Evolutionary conservation across 2,888 invertebrate genomes (phyloP).

Genomic region (Nomada ruficornis): DNA sequence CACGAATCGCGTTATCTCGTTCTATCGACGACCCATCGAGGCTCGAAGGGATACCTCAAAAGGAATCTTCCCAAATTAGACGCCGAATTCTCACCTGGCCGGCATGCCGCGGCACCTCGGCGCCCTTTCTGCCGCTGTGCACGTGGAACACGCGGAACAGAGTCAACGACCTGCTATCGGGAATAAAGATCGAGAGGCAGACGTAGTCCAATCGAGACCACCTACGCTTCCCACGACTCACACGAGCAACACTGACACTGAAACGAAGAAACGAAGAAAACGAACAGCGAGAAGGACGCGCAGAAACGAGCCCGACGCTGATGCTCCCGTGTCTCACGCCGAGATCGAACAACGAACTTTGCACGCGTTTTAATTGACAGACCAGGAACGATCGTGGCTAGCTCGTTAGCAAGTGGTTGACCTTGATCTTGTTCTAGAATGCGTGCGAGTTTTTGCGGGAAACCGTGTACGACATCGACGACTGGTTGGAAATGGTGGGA

Average conservation of each 20-base stretch:
- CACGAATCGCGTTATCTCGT: conserved; percentile 64
- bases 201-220: conserved; percentile 51
- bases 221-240: conserved; percentile 68
- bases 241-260: conserved; percentile 1
- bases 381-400: not conserved
- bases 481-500: too few species aligned
- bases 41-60: conserved; percentile 32
- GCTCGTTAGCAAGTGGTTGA: not conserved
- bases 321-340: conserved; percentile 20
- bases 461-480: not conserved
- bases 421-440: not conserved
- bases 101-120: conserved; percentile 30
- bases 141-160: conserved; percentile 55
- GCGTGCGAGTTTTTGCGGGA: not conserved
- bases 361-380: conserved; percentile 9
- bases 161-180: conserved; percentile 71
- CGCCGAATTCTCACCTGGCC: conserved; percentile 68
- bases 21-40: conserved; percentile 51
- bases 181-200: conserved; percentile 56
- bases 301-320: not conserved
- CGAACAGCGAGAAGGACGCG: not conserved
- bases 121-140: conserved; percentile 58
- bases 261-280: conserved; percentile 15
- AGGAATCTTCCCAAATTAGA: conserved; percentile 70
- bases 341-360: conserved; percentile 2